Evolutionary conservation across 2,888 invertebrate genomes (phyloP).

Genomic region (Spilosoma lubricipeda): DNA sequence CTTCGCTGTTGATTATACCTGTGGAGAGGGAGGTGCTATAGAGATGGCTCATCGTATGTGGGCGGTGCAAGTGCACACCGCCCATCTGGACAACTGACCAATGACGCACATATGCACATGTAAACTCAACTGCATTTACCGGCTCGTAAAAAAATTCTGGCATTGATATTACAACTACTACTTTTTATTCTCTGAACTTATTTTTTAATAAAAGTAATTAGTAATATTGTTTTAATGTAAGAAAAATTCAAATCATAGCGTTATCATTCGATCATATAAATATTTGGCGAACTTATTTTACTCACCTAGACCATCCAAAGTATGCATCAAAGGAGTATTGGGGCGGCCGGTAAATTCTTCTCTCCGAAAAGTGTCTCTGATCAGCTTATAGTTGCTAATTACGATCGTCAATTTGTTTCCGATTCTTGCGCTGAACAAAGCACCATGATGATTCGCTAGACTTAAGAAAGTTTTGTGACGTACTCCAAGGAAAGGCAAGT

Average conservation of each 20-base stretch:
- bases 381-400: constrained; percentile 94
- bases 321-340: constrained; percentile 93
- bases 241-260: background rate
- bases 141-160: constrained; percentile 26
- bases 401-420: constrained; percentile 95
- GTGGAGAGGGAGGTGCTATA: constrained; percentile 72
- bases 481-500: constrained; percentile 92
- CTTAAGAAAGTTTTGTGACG: constrained; percentile 92
- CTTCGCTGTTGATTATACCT: constrained; percentile 96
- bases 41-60: constrained; percentile 62
- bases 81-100: constrained; percentile 54
- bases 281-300: constrained; percentile 46
- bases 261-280: background rate
- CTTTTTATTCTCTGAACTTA: background rate
- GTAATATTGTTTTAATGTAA: background rate
- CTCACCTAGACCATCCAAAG: constrained; percentile 96
- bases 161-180: background rate
- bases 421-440: constrained; percentile 92
- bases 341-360: constrained; percentile 96
- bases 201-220: background rate
- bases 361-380: constrained; percentile 93
- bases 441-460: constrained; percentile 92
- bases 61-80: constrained; percentile 69
- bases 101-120: constrained; percentile 70
- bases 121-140: constrained; percentile 43